A percentile compares a stretch with the other conserved stretches of the same genome.
These are phyloP conservation scores for Acanthornis magna DNA, from an alignment of 2,797 vertebrate species.

Conservation along the genomic window DNA sequence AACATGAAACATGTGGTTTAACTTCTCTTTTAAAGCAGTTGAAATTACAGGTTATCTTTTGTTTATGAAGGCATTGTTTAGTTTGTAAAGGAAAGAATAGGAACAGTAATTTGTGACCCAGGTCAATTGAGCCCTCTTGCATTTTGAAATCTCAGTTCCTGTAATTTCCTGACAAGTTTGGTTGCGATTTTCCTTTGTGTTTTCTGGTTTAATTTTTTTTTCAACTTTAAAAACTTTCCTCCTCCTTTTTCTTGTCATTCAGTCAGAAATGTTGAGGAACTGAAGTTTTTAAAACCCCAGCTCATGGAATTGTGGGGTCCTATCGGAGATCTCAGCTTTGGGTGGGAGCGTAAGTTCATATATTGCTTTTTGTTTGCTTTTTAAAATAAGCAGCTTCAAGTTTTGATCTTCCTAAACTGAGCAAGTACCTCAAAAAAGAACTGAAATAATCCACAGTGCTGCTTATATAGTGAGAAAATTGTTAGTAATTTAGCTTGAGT, in stretches of 20 bases:
- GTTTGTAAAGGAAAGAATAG: not conserved
- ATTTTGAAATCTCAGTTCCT: not conserved
- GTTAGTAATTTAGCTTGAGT: not conserved
- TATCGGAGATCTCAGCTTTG: not conserved
- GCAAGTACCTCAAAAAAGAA: not conserved
- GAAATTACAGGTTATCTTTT: constrained; percentile 26
- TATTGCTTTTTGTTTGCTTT: not conserved
- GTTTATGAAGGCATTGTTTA: constrained; percentile 5
- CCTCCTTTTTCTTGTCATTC: not conserved
- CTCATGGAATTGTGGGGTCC: not conserved
- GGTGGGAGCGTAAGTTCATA: not conserved
- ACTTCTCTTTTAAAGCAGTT: not conserved
- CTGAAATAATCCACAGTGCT: not conserved
- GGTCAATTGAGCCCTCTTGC: not conserved
- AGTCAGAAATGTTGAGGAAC: not conserved
- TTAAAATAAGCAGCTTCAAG: not conserved
- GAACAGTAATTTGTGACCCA: not conserved
- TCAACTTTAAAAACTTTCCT: not conserved
- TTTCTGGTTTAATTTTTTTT: not conserved
- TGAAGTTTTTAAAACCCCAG: not conserved
- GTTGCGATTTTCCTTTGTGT: not conserved
- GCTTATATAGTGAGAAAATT: not conserved
- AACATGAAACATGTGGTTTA: not conserved
- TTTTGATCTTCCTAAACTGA: not conserved
- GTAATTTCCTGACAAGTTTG: not conserved